Evolutionary conservation across 2,888 invertebrate species (phyloP), one percentile per base, ranked within the genome.

Genomic region (Tipula unca): DNA sequence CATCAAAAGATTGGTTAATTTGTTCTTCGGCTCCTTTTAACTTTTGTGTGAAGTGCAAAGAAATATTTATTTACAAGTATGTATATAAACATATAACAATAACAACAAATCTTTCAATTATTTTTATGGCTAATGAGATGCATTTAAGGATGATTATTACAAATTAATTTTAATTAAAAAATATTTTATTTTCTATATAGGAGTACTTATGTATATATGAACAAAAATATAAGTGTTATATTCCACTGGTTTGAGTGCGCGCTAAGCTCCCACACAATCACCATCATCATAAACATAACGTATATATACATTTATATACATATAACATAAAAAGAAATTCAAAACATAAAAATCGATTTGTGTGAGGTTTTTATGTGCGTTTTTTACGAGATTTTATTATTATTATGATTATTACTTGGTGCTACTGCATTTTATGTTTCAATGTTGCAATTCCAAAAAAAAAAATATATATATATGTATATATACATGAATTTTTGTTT

Each of bases 151-250:
- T 83, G 29, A 83, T 83, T 14, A 83, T 83, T 83, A 83, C 83
- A 83, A 83, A 83, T 83, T 83, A 83, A 83, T 83, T 83, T 69
- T 83, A 83, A 83, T 83, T 83, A 83, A 83, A 83, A 83, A 83
- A 25, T 69, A 25, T 69, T 69, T 69, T 25, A 8, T 25, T 69
- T 48, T 69, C 25, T 6, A 10, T 69, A 13, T 25, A 10, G 10
- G 20, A 69, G n/a, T n/a, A n/a, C n/a, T n/a, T 69, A 69, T 69
- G 69, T 25, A 69, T 69, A n/a, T 69, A 69, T 69, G 69, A 6
- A 6, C 32, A 32, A 69, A 25, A 2, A 25, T 6, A 25, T 1
- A n/a, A 25, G 25, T 69, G 48, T 48, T 25, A 10, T 69, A 25
- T 25, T 25, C 69, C 13, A 8, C 17, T 25, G 69, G 69, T 69